Evolutionary conservation across 2,113 vertebrate species (phyloP).

Genomic region (Microcebus lehilahytsara): DNA sequence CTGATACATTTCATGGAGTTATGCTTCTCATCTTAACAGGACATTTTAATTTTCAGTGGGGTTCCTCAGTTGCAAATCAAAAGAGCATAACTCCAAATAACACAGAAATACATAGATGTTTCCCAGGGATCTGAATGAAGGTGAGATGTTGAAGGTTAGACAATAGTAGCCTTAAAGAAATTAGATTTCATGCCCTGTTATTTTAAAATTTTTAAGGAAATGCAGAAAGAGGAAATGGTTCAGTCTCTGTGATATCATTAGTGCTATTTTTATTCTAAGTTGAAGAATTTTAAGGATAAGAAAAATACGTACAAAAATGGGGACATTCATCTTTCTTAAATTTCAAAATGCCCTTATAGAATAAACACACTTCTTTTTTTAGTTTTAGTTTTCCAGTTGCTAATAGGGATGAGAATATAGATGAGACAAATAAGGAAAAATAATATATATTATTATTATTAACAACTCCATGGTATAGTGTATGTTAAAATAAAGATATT

Average conservation of each 20-base stretch:
- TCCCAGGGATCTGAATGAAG: conserved; percentile 58
- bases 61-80: conserved; percentile 43
- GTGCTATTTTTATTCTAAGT: conserved; percentile 86
- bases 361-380: background rate
- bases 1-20: background rate
- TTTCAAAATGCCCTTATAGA: conserved; percentile 9
- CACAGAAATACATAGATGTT: background rate
- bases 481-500: conserved; percentile 28
- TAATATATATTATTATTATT: background rate
- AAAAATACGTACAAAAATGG: conserved; percentile 77
- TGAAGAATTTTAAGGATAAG: conserved; percentile 76
- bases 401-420: background rate
- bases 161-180: conserved; percentile 63
- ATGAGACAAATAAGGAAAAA: conserved; percentile 40
- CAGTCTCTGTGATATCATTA: conserved; percentile 76
- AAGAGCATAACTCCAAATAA: conserved; percentile 23
- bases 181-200: conserved; percentile 77
- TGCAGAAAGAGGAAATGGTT: conserved; percentile 83
- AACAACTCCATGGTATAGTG: background rate
- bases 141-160: conserved; percentile 47
- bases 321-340: background rate
- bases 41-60: conserved; percentile 9
- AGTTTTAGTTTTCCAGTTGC: background rate
- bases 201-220: conserved; percentile 82
- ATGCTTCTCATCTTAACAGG: conserved; percentile 46